Percentiles rank a stretch among this genome's conserved stretches.
These are phyloP conservation scores for Sapajus apella DNA, from an alignment of 2,113 vertebrate genomes.

Conservation along the genomic window DNA sequence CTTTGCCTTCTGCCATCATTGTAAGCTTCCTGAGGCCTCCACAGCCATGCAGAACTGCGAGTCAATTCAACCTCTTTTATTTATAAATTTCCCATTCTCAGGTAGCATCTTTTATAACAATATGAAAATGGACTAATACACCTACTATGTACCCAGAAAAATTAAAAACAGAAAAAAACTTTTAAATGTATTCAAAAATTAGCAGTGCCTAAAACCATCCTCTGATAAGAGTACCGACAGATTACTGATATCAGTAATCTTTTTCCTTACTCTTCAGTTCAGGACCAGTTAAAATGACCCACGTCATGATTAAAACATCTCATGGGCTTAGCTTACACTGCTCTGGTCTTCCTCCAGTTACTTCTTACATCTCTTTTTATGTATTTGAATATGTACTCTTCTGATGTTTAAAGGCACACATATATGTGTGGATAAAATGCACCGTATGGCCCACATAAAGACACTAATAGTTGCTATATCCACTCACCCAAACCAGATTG, in stretches of 20 bases:
- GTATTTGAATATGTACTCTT: not conserved
- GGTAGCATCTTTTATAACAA: too few species aligned
- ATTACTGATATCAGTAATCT: not conserved
- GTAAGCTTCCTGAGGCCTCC: too few species aligned
- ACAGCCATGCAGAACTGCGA: too few species aligned
- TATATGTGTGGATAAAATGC: not conserved
- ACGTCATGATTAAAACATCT: not conserved
- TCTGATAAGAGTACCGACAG: not conserved
- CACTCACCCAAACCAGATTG: not conserved
- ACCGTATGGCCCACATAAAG: accelerated
- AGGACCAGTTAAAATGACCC: not conserved
- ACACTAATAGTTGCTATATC: too few species aligned
- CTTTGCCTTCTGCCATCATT: too few species aligned
- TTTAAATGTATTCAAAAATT: not conserved
- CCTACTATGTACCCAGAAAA: too few species aligned
- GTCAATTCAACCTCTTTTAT: too few species aligned
- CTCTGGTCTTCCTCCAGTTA: not conserved
- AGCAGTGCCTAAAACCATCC: not conserved
- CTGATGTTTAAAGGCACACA: not conserved
- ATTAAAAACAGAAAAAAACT: too few species aligned
- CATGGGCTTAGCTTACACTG: not conserved
- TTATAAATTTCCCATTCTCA: too few species aligned
- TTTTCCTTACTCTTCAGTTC: not conserved
- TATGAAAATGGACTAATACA: too few species aligned
- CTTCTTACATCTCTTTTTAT: not conserved